phyloP scores from a whole-genome alignment of 1,140 invertebrate genomes.

The Penaeus chinensis region DNA sequence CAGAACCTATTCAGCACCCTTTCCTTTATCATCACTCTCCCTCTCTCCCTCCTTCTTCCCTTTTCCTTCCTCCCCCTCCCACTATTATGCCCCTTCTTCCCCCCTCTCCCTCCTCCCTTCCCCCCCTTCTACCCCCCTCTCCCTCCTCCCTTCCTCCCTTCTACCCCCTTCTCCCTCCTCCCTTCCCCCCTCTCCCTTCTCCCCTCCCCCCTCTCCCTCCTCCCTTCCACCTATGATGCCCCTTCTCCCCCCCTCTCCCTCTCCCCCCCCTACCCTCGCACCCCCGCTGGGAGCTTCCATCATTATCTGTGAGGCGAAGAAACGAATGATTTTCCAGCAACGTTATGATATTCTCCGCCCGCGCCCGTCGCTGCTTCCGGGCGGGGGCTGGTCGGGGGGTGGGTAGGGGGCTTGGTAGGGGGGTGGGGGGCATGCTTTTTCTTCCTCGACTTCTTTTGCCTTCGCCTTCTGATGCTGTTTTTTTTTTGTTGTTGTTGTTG shows the following conservation, averaged over 20 bases:
- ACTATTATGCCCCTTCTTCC: too few species aligned
- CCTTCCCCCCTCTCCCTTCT: too few species aligned
- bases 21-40: background rate
- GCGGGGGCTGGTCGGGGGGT: too few species aligned
- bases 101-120: too few species aligned
- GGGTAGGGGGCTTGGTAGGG: too few species aligned
- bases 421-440: too few species aligned
- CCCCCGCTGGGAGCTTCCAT: background rate
- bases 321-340: slow-evolving; percentile 9
- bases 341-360: background rate
- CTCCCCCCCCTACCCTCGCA: background rate
- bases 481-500: too few species aligned
- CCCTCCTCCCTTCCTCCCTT: background rate
- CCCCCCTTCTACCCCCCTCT: too few species aligned
- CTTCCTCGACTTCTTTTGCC: too few species aligned
- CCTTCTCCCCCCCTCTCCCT: background rate
- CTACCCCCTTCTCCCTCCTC: background rate
- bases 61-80: background rate
- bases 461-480: too few species aligned
- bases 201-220: background rate
- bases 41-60: too few species aligned
- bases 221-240: background rate
- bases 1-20: background rate
- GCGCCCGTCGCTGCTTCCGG: background rate
- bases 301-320: slow-evolving; percentile 12